phyloP scores from a whole-genome alignment of 2,888 invertebrate genomes.

The Helobdella robusta region DNA sequence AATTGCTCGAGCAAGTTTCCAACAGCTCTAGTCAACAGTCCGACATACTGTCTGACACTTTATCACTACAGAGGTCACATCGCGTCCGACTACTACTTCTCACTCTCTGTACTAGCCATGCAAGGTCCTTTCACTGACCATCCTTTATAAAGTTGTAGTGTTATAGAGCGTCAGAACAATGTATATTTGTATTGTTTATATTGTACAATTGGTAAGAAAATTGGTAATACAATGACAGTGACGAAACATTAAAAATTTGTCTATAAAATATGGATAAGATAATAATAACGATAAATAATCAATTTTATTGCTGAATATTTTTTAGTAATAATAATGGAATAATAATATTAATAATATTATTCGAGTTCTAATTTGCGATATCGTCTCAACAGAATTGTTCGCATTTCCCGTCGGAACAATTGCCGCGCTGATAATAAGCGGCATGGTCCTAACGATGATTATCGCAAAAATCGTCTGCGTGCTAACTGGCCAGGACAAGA shows the following conservation, averaged over 20 bases:
- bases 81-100: constrained; percentile 31
- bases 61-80: constrained; percentile 34
- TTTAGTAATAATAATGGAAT: not conserved
- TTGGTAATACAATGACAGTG: too few relatives aligned
- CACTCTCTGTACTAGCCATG: constrained; percentile 29
- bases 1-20: constrained; percentile 30
- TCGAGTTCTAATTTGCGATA: too few relatives aligned
- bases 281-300: not conserved
- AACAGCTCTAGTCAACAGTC: constrained; percentile 24
- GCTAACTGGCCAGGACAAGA: constrained; percentile 33
- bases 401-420: constrained; percentile 34
- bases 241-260: too few relatives aligned
- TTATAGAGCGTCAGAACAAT: too few relatives aligned
- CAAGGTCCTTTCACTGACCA: constrained; percentile 28
- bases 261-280: not conserved
- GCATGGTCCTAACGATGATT: constrained; percentile 32
- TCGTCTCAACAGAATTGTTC: constrained; percentile 31
- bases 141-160: not conserved
- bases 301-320: not conserved
- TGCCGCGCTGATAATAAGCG: constrained; percentile 31
- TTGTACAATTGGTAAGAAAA: too few relatives aligned
- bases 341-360: not conserved
- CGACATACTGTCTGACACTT: constrained; percentile 31
- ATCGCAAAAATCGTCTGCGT: constrained; percentile 33
- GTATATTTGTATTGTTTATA: too few relatives aligned